Evolutionary conservation across 2,888 invertebrate species (phyloP).

Genomic region (Chaetoderma sp.): DNA sequence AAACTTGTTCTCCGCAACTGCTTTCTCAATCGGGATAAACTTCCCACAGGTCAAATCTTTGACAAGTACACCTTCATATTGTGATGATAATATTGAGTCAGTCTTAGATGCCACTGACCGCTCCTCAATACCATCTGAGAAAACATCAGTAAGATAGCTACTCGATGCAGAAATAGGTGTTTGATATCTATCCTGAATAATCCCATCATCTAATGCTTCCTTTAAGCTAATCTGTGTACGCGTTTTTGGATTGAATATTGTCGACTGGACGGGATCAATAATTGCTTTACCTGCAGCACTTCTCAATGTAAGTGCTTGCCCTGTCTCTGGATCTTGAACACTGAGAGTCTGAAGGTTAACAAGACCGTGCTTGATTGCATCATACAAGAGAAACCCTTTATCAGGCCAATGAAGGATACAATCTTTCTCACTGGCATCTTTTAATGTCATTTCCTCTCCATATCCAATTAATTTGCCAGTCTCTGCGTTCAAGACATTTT

Average conservation of each 20-base stretch:
- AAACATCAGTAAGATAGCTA: too few species aligned
- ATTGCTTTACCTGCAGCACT: slow-evolving; percentile 87
- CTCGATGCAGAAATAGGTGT: too few species aligned
- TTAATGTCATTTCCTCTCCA: slow-evolving; percentile 43
- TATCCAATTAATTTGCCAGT: neutral
- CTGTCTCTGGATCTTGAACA: slow-evolving; percentile 84
- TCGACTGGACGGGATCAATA: slow-evolving; percentile 36
- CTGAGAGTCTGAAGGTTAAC: slow-evolving; percentile 21
- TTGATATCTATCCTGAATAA: slow-evolving; percentile 44
- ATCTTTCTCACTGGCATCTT: slow-evolving; percentile 46
- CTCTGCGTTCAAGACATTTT: slow-evolving; percentile 75
- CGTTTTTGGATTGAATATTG: slow-evolving; percentile 49
- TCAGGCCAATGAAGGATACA: slow-evolving; percentile 8
- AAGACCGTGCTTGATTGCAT: slow-evolving; percentile 36
- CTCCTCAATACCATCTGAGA: too few species aligned
- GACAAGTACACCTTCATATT: slow-evolving; percentile 50
- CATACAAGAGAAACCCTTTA: slow-evolving; percentile 28
- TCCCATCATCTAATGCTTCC: slow-evolving; percentile 72
- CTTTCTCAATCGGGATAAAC: slow-evolving; percentile 83
- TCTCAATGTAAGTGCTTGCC: slow-evolving; percentile 82
- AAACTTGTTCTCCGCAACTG: slow-evolving; percentile 60
- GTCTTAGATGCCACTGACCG: too few species aligned
- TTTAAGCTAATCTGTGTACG: slow-evolving; percentile 70
- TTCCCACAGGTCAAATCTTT: slow-evolving; percentile 83
- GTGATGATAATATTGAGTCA: too few species aligned